A percentile compares a stretch with the other conserved stretches of the same genome.
Conservation (phyloP, 2,888 invertebrate genomes). For the Sipha maydis region DNA sequence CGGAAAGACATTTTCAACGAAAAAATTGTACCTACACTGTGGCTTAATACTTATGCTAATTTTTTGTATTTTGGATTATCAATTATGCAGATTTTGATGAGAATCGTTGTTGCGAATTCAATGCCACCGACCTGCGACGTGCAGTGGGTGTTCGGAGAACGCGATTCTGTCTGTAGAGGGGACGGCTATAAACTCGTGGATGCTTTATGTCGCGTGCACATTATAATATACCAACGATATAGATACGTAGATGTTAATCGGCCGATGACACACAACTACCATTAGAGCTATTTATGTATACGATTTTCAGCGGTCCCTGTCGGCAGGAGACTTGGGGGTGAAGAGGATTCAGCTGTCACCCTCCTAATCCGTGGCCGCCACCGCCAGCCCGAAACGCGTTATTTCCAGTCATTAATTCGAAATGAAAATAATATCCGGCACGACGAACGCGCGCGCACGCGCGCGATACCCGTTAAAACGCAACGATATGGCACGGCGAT, state of each 20-base stretch:
- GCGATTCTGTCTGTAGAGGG: too few relatives aligned
- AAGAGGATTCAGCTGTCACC: background rate
- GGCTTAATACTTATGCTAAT: too few relatives aligned
- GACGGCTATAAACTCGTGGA: too few relatives aligned
- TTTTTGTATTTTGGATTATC: too few relatives aligned
- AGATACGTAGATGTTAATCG: background rate
- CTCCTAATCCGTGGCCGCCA: background rate
- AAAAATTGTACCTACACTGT: too few relatives aligned
- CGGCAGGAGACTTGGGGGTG: background rate
- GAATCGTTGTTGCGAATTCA: too few relatives aligned
- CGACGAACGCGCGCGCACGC: slow-evolving; percentile 4
- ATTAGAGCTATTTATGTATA: background rate
- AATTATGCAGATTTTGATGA: too few relatives aligned
- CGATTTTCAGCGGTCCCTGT: background rate
- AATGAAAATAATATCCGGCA: slow-evolving; percentile 53
- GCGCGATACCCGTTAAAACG: slow-evolving; percentile 14
- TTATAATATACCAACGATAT: too few relatives aligned
- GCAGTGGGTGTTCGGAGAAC: too few relatives aligned
- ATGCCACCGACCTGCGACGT: too few relatives aligned
- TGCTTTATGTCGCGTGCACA: slow-evolving; percentile 1
- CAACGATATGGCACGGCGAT: background rate
- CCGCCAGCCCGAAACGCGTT: slow-evolving; percentile 15
- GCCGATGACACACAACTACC: background rate
- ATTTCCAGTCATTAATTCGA: slow-evolving; percentile 56
- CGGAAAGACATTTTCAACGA: too few relatives aligned